Base-by-base conservation (phyloP, 2,797 vertebrate genomes). In the Halcyon badia region DNA sequence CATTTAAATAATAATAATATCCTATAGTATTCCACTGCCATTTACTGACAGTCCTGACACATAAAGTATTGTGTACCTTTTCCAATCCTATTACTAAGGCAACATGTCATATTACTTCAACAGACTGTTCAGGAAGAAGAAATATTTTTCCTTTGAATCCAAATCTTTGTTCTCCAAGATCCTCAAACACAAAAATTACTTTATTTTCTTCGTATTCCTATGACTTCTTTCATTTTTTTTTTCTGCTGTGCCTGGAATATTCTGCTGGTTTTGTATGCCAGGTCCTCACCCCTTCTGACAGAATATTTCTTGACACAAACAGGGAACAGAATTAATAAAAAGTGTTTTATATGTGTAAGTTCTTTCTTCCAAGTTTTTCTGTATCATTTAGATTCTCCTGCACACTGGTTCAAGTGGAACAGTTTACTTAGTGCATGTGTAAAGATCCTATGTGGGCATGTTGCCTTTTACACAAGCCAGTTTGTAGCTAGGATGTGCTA, bases 391-490 rank as follows among this genome's bases (percentile, higher is more conserved):
- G 10, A 11, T 62, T 65, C 25, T 69, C 10, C 6, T 72, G 39
- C 17, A 28, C 19, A 6, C 28, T 14, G 51, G 16, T 44, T 79
- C n/a, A 73, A 18, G 8, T 28, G 26, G 84, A 87, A 21, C 4
- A 8, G 39, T 33, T 65, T 41, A 25, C 39, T 77, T 14, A 6
- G 11, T 6, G 8, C 31, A 2, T 58, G 37, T 2, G 2, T 35
- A 39, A 39, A 39, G 15, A 49, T 18, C 11, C 21, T 64, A 3
- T 0, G 0, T 9, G 14, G 28, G 20, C 14, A 57, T 1, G 1
- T 28, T 2, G 3, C 17, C 10, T 5, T 21, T 30, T 44, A 33
- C 3, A 3, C 8, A 20, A 64, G 33, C n/a, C 17, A 31, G 12
- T 19, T 8, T 28, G 22, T 24, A 65, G 28, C 11, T 69, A 58